Conservation (phyloP, 2,888 invertebrate genomes). For the Drosophila anomelani region DNA sequence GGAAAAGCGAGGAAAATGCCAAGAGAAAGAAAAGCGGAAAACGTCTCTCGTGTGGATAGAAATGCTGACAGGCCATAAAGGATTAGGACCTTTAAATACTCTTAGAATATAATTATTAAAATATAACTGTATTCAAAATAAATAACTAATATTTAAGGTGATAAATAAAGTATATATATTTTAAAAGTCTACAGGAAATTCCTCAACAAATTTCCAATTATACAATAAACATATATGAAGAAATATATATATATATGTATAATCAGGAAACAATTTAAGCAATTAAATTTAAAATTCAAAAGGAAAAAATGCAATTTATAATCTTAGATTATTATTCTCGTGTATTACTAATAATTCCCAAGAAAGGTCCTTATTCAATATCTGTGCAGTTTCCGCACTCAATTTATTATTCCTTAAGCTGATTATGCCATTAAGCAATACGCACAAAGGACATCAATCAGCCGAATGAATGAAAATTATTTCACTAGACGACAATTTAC, state of each 20-base stretch:
- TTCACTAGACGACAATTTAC: slow-evolving; percentile 19
- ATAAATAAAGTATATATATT: neutral
- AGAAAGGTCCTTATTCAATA: slow-evolving; percentile 1
- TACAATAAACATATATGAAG: neutral
- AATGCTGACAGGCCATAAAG: neutral
- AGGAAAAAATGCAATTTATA: too few relatives aligned
- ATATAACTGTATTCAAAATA: neutral
- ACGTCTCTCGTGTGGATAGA: neutral
- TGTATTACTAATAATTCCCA: neutral
- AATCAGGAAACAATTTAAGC: too few relatives aligned
- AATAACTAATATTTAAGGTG: neutral
- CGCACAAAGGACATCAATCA: slow-evolving; percentile 27
- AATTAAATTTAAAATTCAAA: too few relatives aligned
- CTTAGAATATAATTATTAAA: neutral
- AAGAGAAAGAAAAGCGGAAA: slow-evolving; percentile 9
- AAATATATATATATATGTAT: neutral
- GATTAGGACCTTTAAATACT: neutral
- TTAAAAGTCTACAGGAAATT: neutral
- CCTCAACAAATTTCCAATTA: neutral
- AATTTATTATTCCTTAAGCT: slow-evolving; percentile 18
- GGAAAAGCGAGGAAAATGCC: slow-evolving; percentile 5
- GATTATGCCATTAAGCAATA: slow-evolving; percentile 16
- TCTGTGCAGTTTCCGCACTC: neutral
- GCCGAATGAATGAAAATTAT: slow-evolving; percentile 27
- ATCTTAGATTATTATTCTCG: neutral